Percentiles rank a stretch among this genome's conserved stretches.
Conservation (phyloP, 2,113 vertebrate species). For the Pollachius pollachius region DNA sequence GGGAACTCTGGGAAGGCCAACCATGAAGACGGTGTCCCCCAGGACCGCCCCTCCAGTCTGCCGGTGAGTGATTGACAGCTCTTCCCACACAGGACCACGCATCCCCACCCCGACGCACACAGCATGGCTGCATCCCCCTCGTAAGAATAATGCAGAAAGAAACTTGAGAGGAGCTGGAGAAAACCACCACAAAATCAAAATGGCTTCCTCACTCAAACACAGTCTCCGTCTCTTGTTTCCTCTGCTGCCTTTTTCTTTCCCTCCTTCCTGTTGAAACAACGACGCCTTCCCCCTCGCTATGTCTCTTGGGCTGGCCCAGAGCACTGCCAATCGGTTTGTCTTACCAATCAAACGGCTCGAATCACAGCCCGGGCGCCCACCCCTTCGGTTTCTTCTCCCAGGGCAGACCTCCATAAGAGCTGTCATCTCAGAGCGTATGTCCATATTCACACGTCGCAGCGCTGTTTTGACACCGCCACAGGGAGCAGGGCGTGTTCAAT, state of each 20-base stretch:
- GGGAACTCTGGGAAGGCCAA: constrained; percentile 87
- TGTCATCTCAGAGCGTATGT: constrained; percentile 37
- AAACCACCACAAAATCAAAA: background rate
- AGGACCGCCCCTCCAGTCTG: constrained; percentile 93
- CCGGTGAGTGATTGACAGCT: constrained; percentile 81
- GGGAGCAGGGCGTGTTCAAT: constrained; percentile 42
- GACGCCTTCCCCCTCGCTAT: no score
- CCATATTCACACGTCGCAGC: constrained; percentile 23
- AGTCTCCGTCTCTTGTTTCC: background rate
- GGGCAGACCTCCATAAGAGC: constrained; percentile 37
- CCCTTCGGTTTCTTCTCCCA: constrained; percentile 23
- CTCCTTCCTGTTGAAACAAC: no score
- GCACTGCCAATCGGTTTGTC: constrained; percentile 24
- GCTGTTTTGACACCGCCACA: constrained; percentile 43
- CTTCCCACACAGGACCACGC: background rate
- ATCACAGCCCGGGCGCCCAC: constrained; percentile 5
- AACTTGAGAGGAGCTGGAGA: background rate
- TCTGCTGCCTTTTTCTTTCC: background rate
- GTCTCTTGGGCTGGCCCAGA: constrained; percentile 13
- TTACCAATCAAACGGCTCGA: constrained; percentile 39
- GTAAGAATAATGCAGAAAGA: background rate
- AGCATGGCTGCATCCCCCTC: no score
- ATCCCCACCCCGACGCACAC: background rate
- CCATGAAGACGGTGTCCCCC: constrained; percentile 88
- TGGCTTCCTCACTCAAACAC: background rate